Conservation (phyloP, 2,113 vertebrate species). For the Talpa occidentalis region DNA sequence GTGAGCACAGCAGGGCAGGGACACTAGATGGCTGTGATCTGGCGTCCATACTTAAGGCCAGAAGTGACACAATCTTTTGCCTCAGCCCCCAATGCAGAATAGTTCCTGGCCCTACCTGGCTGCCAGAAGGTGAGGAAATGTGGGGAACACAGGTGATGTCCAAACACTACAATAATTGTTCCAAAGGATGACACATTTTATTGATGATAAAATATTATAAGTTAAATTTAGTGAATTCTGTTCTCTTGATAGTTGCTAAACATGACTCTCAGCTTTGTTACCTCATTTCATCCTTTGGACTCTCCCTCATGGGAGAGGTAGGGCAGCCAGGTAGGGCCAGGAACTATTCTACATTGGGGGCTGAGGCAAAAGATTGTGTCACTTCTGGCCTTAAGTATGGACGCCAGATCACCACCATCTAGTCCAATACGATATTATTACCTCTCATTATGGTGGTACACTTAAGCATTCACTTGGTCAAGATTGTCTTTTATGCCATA, state of each 20-base stretch:
- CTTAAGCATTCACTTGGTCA: no score
- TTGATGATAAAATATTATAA: background rate
- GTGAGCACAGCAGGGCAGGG: no score
- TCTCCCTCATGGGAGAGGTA: no score
- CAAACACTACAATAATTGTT: background rate
- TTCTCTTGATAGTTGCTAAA: background rate
- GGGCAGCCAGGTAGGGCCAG: background rate
- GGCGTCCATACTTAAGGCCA: background rate
- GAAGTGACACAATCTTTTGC: background rate
- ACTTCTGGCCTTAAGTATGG: background rate
- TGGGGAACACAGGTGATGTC: background rate
- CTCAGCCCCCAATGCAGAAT: background rate
- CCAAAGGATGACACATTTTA: background rate
- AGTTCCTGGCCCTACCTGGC: background rate
- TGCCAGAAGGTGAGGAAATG: background rate
- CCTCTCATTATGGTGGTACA: no score
- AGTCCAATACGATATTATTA: no score
- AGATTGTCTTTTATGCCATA: no score
- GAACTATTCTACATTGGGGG: background rate
- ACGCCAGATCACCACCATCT: no score
- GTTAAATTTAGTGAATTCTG: background rate
- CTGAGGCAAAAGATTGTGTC: background rate
- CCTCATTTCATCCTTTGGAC: no score
- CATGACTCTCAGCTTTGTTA: background rate
- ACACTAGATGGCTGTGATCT: no score